Conservation (phyloP, 2,888 invertebrate genomes). For the Lissonota sp. region DNA sequence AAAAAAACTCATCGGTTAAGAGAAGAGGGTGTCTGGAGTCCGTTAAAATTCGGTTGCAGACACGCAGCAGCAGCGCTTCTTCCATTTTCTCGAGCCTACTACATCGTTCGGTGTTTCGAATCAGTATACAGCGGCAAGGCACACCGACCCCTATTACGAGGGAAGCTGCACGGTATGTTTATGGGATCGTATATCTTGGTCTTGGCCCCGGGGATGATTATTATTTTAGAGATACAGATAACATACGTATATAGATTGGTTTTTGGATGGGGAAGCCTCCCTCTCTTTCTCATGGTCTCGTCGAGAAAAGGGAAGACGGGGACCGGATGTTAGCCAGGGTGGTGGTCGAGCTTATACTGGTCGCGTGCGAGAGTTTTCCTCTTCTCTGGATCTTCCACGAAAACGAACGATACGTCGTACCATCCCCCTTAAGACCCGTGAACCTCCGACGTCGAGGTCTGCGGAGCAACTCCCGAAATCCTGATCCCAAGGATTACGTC, state of each 20-base stretch:
- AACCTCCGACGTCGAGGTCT: slow-evolving; percentile 48
- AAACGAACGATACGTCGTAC: slow-evolving; percentile 27
- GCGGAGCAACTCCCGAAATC: slow-evolving; percentile 67
- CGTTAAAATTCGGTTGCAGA: slow-evolving; percentile 40
- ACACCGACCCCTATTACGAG: slow-evolving; percentile 69
- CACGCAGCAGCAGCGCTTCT: slow-evolving; percentile 13
- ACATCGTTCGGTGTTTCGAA: slow-evolving; percentile 62
- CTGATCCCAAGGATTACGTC: slow-evolving; percentile 67
- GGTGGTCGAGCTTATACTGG: slow-evolving; percentile 7
- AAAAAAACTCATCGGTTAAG: not conserved
- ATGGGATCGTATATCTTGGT: slow-evolving; percentile 76
- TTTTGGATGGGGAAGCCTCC: slow-evolving; percentile 1
- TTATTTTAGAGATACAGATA: slow-evolving; percentile 72
- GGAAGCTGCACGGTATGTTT: slow-evolving; percentile 72
- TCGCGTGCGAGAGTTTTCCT: slow-evolving; percentile 67
- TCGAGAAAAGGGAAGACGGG: slow-evolving; percentile 29
- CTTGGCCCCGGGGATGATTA: slow-evolving; percentile 69
- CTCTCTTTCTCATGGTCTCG: slow-evolving; percentile 7
- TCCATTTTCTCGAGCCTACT: slow-evolving; percentile 9
- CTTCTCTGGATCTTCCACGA: slow-evolving; percentile 40
- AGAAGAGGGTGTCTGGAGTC: not conserved
- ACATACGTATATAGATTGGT: slow-evolving; percentile 5
- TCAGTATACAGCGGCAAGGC: slow-evolving; percentile 52
- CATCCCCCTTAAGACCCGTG: slow-evolving; percentile 51
- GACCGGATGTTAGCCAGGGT: slow-evolving; percentile 1